These are phyloP conservation scores for Petrocephalus microphthalmus DNA, from an alignment of 2,113 vertebrate species.

Conservation along the genomic window DNA sequence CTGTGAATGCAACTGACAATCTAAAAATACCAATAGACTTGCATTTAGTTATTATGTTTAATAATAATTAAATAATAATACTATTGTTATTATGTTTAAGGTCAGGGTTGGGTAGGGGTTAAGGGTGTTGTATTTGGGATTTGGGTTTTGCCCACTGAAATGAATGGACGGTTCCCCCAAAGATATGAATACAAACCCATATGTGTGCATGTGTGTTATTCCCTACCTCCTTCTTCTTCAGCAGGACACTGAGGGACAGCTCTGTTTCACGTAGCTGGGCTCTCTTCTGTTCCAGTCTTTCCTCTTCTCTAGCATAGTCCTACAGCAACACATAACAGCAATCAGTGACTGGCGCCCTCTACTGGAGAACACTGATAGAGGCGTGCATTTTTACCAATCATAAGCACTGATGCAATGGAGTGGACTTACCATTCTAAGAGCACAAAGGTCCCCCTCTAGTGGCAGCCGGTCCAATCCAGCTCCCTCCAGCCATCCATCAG, in stretches of 20 bases:
- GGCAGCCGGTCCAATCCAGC: constrained; percentile 27
- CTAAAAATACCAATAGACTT: too few relatives aligned
- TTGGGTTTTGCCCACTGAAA: not conserved
- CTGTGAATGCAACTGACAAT: not conserved
- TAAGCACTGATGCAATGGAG: not conserved
- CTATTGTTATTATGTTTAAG: too few relatives aligned
- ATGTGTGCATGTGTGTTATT: not conserved
- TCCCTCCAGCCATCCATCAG: constrained; percentile 15
- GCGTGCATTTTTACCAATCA: not conserved
- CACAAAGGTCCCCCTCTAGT: constrained; percentile 30
- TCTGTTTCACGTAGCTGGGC: constrained; percentile 45
- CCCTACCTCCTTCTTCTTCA: constrained; percentile 49
- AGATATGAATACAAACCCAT: not conserved
- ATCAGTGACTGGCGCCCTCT: not conserved
- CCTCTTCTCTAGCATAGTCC: constrained; percentile 46
- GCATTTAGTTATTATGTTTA: too few relatives aligned
- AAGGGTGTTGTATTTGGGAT: not conserved
- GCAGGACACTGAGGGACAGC: constrained; percentile 38
- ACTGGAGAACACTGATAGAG: not conserved
- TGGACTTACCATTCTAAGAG: constrained; percentile 39
- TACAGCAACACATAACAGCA: constrained; percentile 31
- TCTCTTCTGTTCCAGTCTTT: constrained; percentile 40
- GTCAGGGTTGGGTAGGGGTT: too few relatives aligned
- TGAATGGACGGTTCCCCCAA: not conserved
- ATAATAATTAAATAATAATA: too few relatives aligned